A percentile compares a stretch with the other conserved stretches of the same genome.
These are phyloP conservation scores for Dynastes hyllus DNA, from an alignment of 2,888 invertebrate genomes.

Conservation along the genomic window DNA sequence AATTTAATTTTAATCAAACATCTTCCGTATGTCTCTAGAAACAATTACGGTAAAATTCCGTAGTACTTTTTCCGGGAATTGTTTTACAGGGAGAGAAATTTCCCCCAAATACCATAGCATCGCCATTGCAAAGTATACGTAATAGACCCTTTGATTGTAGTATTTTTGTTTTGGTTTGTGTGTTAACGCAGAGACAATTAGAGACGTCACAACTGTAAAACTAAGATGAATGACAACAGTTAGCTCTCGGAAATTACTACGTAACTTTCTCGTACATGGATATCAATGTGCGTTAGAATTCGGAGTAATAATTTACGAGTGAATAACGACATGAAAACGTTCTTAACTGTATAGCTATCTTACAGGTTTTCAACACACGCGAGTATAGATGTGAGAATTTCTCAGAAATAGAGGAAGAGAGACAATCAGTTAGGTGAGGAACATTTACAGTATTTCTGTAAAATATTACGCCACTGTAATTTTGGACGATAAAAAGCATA, in stretches of 20 bases:
- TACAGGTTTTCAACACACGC: conserved; percentile 8
- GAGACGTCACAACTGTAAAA: conserved; percentile 24
- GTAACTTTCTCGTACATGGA: conserved; percentile 18
- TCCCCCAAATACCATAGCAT: conserved; percentile 24
- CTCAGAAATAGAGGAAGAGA: neutral
- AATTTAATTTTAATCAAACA: too few species aligned
- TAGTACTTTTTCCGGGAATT: too few species aligned
- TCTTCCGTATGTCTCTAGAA: conserved; percentile 27
- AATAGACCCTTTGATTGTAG: conserved; percentile 3
- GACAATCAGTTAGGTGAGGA: neutral
- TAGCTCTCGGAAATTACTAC: conserved; percentile 25
- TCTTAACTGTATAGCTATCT: conserved; percentile 22
- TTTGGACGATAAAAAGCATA: too few species aligned
- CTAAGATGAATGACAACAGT: conserved; percentile 26
- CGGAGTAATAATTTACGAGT: conserved; percentile 30
- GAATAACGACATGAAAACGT: conserved; percentile 20
- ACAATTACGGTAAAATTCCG: conserved; percentile 20
- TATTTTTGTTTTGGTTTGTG: conserved; percentile 12
- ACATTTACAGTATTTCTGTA: neutral
- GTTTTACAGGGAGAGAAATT: too few species aligned
- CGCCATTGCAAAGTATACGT: neutral
- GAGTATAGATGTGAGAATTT: neutral
- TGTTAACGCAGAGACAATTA: conserved; percentile 18
- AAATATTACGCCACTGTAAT: too few species aligned
- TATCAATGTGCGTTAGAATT: conserved; percentile 20